These are phyloP conservation scores for Pipistrellus pipistrellus DNA, from an alignment of 2,797 vertebrate genomes.

Conservation along the genomic window DNA sequence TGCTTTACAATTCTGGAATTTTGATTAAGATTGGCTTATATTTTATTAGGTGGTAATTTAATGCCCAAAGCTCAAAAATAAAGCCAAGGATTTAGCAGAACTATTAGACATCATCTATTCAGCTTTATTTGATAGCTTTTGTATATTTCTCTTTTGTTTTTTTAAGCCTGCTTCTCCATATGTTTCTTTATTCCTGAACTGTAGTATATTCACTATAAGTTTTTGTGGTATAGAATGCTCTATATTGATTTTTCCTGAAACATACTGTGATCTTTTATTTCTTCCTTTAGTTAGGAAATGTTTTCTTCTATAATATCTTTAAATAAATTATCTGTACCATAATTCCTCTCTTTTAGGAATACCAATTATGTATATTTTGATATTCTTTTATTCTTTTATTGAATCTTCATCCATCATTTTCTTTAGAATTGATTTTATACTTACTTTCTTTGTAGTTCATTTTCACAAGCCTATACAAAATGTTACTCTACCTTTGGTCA, in stretches of 20 bases:
- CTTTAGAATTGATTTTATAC: conserved; percentile 8
- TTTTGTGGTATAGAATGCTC: not conserved
- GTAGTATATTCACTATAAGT: not conserved
- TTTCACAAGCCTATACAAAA: conserved; percentile 6
- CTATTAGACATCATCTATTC: not conserved
- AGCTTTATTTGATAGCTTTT: not conserved
- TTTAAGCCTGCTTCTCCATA: not conserved
- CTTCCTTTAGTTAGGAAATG: not conserved
- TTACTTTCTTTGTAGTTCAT: conserved; percentile 18
- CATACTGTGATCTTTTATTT: not conserved
- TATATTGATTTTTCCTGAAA: not conserved
- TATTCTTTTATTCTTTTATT: not conserved
- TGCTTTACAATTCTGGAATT: conserved; percentile 12
- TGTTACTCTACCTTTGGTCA: not conserved
- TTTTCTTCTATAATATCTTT: conserved; percentile 60
- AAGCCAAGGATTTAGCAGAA: not conserved
- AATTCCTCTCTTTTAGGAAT: conserved; percentile 39
- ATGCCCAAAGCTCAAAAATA: conserved; percentile 35
- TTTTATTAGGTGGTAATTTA: conserved; percentile 25
- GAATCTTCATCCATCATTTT: conserved; percentile 32
- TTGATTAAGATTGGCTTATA: conserved; percentile 23
- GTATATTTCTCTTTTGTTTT: not conserved
- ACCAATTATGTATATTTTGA: not conserved
- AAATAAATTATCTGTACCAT: conserved; percentile 1
- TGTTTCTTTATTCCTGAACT: not conserved